phyloP scores from a whole-genome alignment of 2,888 invertebrate genomes.

The Cancer borealis region DNA sequence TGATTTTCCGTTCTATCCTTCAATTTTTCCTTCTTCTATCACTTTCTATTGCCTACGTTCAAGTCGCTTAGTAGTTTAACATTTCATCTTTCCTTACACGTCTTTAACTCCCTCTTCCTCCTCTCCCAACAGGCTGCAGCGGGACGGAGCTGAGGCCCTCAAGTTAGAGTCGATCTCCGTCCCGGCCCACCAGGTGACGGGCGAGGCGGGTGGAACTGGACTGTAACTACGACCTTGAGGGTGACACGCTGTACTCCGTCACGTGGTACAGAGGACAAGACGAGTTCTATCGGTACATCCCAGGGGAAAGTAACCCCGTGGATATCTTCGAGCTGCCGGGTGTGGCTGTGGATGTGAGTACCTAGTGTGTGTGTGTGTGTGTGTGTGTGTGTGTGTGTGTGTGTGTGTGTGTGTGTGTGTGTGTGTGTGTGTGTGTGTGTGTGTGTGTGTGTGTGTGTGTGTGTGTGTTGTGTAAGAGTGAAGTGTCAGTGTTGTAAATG shows the following conservation, averaged over 20 bases:
- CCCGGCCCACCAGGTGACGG: background rate
- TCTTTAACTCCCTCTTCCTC: background rate
- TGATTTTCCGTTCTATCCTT: background rate
- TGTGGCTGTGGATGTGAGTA: constrained; percentile 42
- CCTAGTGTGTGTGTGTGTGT: no score
- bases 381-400: no score
- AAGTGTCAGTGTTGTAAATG: background rate
- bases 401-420: background rate
- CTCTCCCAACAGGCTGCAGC: background rate
- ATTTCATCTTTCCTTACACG: background rate
- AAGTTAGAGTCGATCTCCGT: background rate
- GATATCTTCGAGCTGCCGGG: background rate
- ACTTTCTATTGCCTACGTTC: no score
- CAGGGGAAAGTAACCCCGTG: background rate
- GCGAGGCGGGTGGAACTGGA: background rate
- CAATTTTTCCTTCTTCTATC: background rate
- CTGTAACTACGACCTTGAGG: constrained; percentile 44
- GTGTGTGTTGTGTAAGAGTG: background rate
- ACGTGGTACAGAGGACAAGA: constrained; percentile 29
- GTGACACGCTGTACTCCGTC: constrained; percentile 14
- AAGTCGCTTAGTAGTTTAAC: background rate
- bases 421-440: background rate
- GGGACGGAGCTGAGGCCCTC: background rate
- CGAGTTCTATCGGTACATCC: background rate
- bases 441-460: background rate